These are phyloP conservation scores for Zelleria hepariella DNA, from an alignment of 2,888 invertebrate species.

Conservation along the genomic window DNA sequence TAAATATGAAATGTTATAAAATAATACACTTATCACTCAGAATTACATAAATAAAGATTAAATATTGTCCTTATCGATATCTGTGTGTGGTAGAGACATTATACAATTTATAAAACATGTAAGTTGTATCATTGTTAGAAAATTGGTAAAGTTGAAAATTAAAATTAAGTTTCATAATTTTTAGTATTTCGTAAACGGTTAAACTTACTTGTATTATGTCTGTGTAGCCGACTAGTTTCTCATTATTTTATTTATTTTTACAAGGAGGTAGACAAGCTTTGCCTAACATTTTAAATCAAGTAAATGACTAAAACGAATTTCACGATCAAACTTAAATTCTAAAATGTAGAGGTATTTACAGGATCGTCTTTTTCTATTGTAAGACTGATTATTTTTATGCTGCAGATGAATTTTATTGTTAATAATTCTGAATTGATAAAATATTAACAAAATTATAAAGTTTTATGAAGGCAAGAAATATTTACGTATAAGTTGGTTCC, in stretches of 20 bases:
- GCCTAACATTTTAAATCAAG: not conserved
- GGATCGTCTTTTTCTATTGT: not conserved
- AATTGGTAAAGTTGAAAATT: not conserved
- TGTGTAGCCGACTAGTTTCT: not conserved
- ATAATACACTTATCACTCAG: not conserved
- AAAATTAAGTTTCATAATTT: not conserved
- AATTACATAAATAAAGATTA: not conserved
- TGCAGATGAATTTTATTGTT: not conserved
- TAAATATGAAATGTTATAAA: not conserved
- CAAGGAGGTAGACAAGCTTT: not conserved
- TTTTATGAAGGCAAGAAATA: constrained; percentile 1
- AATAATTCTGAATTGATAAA: not conserved
- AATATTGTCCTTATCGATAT: not conserved
- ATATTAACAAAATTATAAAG: not conserved
- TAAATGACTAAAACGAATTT: not conserved
- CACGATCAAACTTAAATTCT: not conserved
- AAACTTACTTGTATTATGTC: not conserved
- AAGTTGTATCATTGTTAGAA: not conserved
- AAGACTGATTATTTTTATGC: not conserved
- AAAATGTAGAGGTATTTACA: not conserved
- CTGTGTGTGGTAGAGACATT: not conserved
- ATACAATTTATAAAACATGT: no score
- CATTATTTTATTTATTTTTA: no score
- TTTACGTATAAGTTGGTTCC: constrained; percentile 8
- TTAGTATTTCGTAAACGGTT: not conserved